Conservation (phyloP, 2,888 invertebrate genomes). For the Andrena bucephala region DNA sequence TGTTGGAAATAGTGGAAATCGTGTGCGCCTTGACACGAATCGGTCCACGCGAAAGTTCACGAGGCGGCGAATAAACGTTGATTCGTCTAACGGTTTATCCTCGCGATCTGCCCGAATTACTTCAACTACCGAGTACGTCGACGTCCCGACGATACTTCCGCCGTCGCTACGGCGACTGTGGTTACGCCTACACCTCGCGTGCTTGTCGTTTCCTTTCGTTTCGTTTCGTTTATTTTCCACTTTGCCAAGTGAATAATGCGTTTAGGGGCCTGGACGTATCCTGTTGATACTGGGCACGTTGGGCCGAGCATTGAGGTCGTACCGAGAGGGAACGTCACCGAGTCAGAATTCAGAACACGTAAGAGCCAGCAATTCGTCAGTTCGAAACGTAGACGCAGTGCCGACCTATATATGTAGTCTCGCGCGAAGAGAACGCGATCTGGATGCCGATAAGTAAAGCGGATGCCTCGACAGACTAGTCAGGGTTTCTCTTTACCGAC, state of each 20-base stretch:
- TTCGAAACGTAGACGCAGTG: background rate
- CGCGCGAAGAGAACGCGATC: background rate
- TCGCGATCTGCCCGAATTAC: background rate
- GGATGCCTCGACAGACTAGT: background rate
- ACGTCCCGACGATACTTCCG: conserved; percentile 28
- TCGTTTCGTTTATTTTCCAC: conserved; percentile 61
- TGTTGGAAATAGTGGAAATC: conserved; percentile 21
- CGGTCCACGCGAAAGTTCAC: conserved; percentile 25
- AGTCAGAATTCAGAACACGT: background rate
- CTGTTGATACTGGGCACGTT: conserved; percentile 58
- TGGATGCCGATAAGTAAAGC: background rate
- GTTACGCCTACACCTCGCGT: conserved; percentile 4
- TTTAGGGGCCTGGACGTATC: conserved; percentile 58
- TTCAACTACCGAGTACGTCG: conserved; percentile 27
- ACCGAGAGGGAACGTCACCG: conserved; percentile 20
- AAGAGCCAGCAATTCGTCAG: background rate
- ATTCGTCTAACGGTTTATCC: background rate
- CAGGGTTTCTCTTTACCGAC: background rate
- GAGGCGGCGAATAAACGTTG: background rate
- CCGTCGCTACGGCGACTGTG: background rate
- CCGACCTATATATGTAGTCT: background rate
- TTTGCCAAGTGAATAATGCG: conserved; percentile 67
- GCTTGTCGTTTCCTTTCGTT: conserved; percentile 5
- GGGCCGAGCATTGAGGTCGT: conserved; percentile 33
- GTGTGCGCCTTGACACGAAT: conserved; percentile 58